Percentiles rank a stretch among this genome's conserved stretches.
phyloP scores from a whole-genome alignment of 2,113 vertebrate genomes.

The Gymnarchus niloticus region DNA sequence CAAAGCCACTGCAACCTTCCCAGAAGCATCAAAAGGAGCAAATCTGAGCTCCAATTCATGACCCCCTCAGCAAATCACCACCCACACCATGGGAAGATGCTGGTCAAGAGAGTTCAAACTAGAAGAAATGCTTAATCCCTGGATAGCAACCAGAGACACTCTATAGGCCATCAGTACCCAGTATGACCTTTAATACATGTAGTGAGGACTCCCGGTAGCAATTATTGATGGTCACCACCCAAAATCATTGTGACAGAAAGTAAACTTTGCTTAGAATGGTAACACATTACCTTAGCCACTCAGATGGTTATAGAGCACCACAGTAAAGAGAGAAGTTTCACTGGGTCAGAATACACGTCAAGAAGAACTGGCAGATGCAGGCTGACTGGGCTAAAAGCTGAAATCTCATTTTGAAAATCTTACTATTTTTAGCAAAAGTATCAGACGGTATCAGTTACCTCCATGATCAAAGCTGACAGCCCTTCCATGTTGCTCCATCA shows the following conservation, averaged over 20 bases:
- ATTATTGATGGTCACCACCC: not conserved
- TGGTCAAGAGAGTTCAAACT: not conserved
- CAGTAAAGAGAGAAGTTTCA: not conserved
- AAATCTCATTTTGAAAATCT: not conserved
- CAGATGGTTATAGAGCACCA: not conserved
- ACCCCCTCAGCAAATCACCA: not conserved
- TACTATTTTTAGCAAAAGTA: not conserved
- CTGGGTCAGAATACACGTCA: not conserved
- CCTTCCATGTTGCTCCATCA: slow-evolving; percentile 44
- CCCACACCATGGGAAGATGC: not conserved
- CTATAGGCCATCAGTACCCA: not conserved
- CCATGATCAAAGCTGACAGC: slow-evolving; percentile 27
- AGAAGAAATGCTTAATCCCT: not conserved
- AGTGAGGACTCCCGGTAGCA: not conserved
- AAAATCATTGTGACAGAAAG: not conserved
- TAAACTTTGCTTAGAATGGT: not conserved
- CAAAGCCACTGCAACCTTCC: not conserved
- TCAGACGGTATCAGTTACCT: slow-evolving; percentile 40
- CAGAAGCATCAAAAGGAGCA: not conserved
- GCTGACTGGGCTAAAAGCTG: not conserved
- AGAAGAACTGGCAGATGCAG: not conserved
- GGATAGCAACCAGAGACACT: not conserved
- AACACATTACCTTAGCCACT: not conserved
- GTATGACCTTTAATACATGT: not conserved
- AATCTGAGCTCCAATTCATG: not conserved